phyloP scores from a whole-genome alignment of 2,888 invertebrate genomes.

The Eupithecia dodoneata region DNA sequence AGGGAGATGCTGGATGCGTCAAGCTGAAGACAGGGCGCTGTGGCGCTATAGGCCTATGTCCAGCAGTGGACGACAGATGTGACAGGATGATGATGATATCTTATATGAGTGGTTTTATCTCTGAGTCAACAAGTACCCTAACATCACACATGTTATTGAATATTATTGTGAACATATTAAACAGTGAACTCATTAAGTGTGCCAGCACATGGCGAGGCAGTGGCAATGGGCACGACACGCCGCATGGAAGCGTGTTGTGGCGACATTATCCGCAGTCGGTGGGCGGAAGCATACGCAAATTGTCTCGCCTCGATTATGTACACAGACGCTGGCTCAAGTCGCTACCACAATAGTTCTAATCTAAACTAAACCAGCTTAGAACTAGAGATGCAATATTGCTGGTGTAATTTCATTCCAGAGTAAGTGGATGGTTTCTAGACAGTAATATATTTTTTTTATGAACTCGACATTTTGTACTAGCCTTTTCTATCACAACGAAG shows the following conservation, averaged over 20 bases:
- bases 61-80: too few species aligned
- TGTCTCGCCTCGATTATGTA: slow-evolving; percentile 3
- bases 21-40: too few species aligned
- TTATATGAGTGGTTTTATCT: background rate
- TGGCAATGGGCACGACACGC: too few species aligned
- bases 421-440: background rate
- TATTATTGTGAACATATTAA: background rate
- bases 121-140: background rate
- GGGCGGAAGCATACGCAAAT: background rate
- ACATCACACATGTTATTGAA: background rate
- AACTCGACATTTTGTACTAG: background rate
- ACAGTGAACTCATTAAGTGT: background rate
- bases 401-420: background rate
- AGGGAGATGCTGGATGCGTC: too few species aligned
- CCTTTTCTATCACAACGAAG: background rate
- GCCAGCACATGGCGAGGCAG: background rate
- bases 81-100: too few species aligned
- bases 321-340: background rate
- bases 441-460: background rate
- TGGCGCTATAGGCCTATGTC: too few species aligned
- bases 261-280: slow-evolving; percentile 10
- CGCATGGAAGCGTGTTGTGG: background rate
- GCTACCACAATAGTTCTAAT: background rate
- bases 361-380: background rate
- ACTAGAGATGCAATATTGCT: background rate